phyloP scores from a whole-genome alignment of 2,888 invertebrate species.

The Cataglyphis livida region DNA sequence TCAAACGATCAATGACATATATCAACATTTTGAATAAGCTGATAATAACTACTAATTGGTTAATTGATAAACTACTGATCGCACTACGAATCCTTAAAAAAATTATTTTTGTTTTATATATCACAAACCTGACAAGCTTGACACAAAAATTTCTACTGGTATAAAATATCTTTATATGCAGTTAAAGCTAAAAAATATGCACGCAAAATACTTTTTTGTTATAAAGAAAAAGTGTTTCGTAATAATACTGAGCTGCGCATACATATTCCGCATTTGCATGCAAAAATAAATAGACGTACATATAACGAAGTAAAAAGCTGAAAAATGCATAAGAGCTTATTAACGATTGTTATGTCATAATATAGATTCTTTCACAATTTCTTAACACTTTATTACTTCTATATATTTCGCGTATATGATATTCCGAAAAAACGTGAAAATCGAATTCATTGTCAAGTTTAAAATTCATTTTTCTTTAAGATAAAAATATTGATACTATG shows the following conservation, averaged over 20 bases:
- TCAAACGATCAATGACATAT: neutral
- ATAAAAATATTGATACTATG: neutral
- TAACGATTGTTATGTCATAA: neutral
- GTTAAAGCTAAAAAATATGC: constrained; percentile 23
- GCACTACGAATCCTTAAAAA: neutral
- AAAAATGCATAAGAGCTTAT: constrained; percentile 30
- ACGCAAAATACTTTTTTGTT: constrained; percentile 17
- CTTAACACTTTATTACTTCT: constrained; percentile 15
- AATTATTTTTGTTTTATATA: neutral
- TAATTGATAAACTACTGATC: neutral
- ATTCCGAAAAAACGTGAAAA: constrained; percentile 23
- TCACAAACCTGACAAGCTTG: neutral
- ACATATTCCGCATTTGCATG: constrained; percentile 18
- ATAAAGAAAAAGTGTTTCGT: neutral
- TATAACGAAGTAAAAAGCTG: constrained; percentile 5
- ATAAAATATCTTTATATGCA: constrained; percentile 15
- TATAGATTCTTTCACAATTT: constrained; percentile 13
- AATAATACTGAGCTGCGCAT: constrained; percentile 9
- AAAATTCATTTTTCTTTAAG: neutral
- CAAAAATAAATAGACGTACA: constrained; percentile 33
- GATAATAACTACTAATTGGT: neutral
- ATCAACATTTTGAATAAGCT: neutral
- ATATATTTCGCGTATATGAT: neutral
- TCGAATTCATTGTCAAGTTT: neutral
- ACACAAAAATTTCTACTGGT: constrained; percentile 6